Base-by-base conservation (phyloP, 2,113 vertebrate genomes). In the Amphiprion percula region DNA sequence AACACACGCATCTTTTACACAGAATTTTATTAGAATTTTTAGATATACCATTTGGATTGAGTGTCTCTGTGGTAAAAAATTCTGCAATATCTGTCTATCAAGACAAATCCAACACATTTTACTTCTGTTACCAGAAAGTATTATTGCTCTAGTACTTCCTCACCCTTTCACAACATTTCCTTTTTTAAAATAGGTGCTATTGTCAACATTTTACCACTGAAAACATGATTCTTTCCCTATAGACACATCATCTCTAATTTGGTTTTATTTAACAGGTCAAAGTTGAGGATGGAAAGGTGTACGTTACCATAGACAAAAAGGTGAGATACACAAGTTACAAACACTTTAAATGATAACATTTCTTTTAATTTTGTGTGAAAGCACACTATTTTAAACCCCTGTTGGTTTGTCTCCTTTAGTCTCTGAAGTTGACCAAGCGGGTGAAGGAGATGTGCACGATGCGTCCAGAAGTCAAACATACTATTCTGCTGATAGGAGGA, bases 221-320 rank as follows among this genome's bases (percentile, higher is more conserved):
- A 15, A 44, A 44, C 41, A 44, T 15, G 41, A 44, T 14, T 44
- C 12, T 44, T 4, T 4, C 21, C 0, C 24, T 21, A 4, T 4
- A 47, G 19, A 59, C 2, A 28, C 52, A 24, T 37, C 2, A 72
- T 50, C 10, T 10, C 52, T 2, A 30, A 28, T 50, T n/a, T n/a
- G 14, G 17, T 23, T 67, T 55, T 0, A 37, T 74, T 75, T 63
- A 54, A 17, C 90, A 97, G 97, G 96, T 97, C 4, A 95, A 88
- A 30, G 91, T 97, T 67, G 72, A 96, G 68, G 83, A 93, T 0
- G 93, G 95, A 49, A 95, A 94, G 41, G 96, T 97, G 52, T 94
- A 93, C 11, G 82, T 98, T 64, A 94, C 94, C 19, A 87, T 94
- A 66, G 86, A 87, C 77, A 93, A 87, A 86, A 94, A 96, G 88